These are phyloP conservation scores for Muntiacus reevesi DNA, from an alignment of 2,113 vertebrate genomes.

Conservation along the genomic window DNA sequence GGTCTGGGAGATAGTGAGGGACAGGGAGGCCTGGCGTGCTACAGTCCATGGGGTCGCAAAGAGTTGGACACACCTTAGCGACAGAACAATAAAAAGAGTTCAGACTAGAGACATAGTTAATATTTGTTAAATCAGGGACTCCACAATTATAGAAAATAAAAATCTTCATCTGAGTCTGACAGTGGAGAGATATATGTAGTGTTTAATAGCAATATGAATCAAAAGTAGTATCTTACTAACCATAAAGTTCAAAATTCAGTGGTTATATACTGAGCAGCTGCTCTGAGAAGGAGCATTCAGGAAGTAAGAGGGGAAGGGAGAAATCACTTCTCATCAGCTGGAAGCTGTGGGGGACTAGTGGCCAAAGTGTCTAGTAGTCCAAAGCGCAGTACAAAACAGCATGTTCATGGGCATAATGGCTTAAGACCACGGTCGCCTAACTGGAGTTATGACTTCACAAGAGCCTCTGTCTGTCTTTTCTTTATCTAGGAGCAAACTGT, in stretches of 20 bases:
- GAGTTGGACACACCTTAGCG: neutral
- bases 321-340: neutral
- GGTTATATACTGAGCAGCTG: neutral
- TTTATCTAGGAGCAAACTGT: neutral
- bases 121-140: constrained; percentile 22
- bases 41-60: neutral
- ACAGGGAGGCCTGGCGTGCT: neutral
- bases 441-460: neutral
- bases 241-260: neutral
- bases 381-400: neutral
- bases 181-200: neutral
- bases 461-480: neutral
- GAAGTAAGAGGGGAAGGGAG: neutral
- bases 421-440: neutral
- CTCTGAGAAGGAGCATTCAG: neutral
- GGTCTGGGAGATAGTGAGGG: neutral
- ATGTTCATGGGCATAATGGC: neutral
- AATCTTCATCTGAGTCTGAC: neutral
- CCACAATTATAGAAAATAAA: neutral
- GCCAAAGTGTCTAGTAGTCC: neutral
- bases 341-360: neutral
- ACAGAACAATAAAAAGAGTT: neutral
- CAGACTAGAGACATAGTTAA: neutral
- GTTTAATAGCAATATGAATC: neutral
- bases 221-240: neutral